These are phyloP conservation scores for Guaruba guarouba DNA, from an alignment of 2,113 vertebrate species.

Conservation along the genomic window DNA sequence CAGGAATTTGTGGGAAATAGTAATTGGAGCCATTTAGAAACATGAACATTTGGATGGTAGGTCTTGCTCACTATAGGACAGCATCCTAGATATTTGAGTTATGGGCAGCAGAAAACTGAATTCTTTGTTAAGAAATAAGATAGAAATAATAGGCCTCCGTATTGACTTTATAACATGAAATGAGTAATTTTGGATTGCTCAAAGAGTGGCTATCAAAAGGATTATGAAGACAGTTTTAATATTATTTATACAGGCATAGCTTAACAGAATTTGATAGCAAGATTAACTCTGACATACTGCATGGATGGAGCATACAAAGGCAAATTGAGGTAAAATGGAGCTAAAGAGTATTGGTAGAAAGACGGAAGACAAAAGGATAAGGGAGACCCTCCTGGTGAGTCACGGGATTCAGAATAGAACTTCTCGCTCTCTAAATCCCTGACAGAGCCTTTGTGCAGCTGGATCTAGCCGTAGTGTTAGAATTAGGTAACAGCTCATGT, in stretches of 20 bases:
- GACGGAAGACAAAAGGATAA: not conserved
- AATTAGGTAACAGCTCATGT: not conserved
- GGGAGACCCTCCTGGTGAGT: not conserved
- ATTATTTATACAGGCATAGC: not conserved
- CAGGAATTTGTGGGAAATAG: not conserved
- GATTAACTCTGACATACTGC: not conserved
- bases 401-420: not conserved
- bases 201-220: not conserved
- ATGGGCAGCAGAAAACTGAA: not conserved
- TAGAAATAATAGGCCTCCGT: not conserved
- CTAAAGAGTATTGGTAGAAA: not conserved
- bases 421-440: not conserved
- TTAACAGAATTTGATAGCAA: not conserved
- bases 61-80: not conserved
- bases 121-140: not conserved
- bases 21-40: not conserved
- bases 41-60: not conserved
- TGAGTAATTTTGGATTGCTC: not conserved
- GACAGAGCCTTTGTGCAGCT: not conserved
- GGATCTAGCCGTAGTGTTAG: not conserved
- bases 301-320: not conserved
- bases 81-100: not conserved
- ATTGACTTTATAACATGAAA: not conserved
- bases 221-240: not conserved
- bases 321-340: not conserved